Base-by-base conservation (phyloP, 2,113 vertebrate species). In the Semicossyphus pulcher region DNA sequence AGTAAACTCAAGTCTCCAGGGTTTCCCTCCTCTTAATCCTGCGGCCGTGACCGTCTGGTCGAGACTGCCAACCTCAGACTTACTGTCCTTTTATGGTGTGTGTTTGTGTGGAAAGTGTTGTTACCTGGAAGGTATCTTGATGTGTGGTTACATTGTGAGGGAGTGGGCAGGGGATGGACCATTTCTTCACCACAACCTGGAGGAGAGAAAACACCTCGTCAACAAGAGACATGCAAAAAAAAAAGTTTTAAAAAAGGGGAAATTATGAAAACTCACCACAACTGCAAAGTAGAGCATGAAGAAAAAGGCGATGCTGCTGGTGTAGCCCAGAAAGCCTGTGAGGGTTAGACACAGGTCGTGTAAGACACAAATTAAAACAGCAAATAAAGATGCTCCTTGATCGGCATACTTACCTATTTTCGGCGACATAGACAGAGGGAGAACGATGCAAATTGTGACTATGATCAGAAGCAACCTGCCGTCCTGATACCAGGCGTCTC, bases 251-350 rank as follows among this genome's bases (percentile, higher is more conserved):
- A 32, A 37, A 16, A 26, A 4, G 39, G 29, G 5, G 7, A 4
- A 4, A 3, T 10, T 49, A 2, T 20, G 7, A 12, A 20, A 45
- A 75, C 96, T 97, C 92, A 98, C 97, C 95, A 97, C 96, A 84
- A 95, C 77, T 83, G 94, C 85, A 92, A 99, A 98, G 88, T 97
- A 97, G 80, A 96, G 86, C 95, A 95, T 97, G 91, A 97, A 96
- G 91, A 97, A 86, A 93, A 97, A 97, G 87, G 97, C 96, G 63
- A 98, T 86, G 93, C 96, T 95, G 90, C 97, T 99, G 90, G 96
- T 97, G 93, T 97, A 99, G 87, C 96, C 96, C 90, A 99, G 95
- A 93, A 98, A 98, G 84, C 96, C 98, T 99, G 92, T 88, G 89
- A 92, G 64, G 88, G 91, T 90, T 82, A 92, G 89, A 94, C 15